phyloP scores from a whole-genome alignment of 1,140 invertebrate species.

The Drosophila pseudoananassae region DNA sequence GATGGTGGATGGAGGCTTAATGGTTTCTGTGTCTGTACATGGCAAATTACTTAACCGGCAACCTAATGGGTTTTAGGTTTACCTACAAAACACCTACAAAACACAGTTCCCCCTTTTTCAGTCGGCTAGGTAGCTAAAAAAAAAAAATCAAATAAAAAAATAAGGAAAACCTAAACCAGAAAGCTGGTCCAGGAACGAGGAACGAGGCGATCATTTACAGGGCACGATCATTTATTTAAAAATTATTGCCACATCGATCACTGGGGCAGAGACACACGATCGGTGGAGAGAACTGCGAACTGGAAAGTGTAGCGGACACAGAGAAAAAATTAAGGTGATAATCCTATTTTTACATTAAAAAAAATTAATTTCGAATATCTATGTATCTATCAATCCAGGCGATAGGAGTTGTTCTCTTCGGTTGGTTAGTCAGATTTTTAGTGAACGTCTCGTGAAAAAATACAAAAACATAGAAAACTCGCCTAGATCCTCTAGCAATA shows the following conservation, averaged over 20 bases:
- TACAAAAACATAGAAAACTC: neutral
- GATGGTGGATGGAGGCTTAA: conserved; percentile 44
- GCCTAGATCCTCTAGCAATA: neutral
- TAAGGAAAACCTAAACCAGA: neutral
- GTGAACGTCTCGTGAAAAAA: too few relatives aligned
- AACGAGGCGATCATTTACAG: conserved; percentile 73
- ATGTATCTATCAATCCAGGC: too few relatives aligned
- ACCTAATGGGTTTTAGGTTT: too few relatives aligned
- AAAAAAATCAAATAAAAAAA: neutral
- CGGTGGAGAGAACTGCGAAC: conserved; percentile 19
- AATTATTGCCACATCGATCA: conserved; percentile 83
- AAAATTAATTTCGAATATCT: too few relatives aligned
- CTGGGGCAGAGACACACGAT: conserved; percentile 42
- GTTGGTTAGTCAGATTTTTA: too few relatives aligned
- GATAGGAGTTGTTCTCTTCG: too few relatives aligned
- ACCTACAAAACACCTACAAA: conserved; percentile 76
- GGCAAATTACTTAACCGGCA: conserved; percentile 76
- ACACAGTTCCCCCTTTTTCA: conserved; percentile 11
- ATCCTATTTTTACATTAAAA: too few relatives aligned
- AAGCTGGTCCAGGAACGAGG: conserved; percentile 31
- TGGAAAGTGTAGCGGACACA: conserved; percentile 21
- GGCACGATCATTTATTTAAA: conserved; percentile 81
- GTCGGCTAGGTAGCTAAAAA: conserved; percentile 26
- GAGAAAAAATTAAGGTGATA: neutral
- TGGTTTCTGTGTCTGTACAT: conserved; percentile 62